Evolutionary conservation across 2,888 invertebrate species (phyloP).

Genomic region (Ormia ochracea): DNA sequence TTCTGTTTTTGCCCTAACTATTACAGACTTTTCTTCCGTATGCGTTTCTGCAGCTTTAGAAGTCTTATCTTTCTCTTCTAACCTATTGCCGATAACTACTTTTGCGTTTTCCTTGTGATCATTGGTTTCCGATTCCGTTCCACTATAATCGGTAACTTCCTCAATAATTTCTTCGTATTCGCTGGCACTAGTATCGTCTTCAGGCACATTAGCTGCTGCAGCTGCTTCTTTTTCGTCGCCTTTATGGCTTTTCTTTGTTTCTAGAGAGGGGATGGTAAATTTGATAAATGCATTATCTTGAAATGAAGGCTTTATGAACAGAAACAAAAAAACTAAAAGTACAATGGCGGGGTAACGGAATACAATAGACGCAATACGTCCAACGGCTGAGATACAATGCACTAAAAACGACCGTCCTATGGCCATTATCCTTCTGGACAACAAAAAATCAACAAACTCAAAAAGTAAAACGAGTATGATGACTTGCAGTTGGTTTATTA

Average conservation of each 20-base stretch:
- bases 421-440: conserved; percentile 29
- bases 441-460: conserved; percentile 21
- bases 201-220: conserved; percentile 39
- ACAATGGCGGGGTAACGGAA: conserved; percentile 52
- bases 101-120: conserved; percentile 22
- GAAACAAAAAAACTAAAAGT: conserved; percentile 55
- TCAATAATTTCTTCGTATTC: conserved; percentile 76
- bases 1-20: background rate
- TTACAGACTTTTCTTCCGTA: conserved; percentile 2
- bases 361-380: conserved; percentile 37
- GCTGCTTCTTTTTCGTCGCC: conserved; percentile 76
- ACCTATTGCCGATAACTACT: background rate
- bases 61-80: conserved; percentile 33
- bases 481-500: conserved; percentile 12
- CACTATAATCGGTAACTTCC: conserved; percentile 74
- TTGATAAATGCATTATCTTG: conserved; percentile 39
- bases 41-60: conserved; percentile 46
- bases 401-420: conserved; percentile 22
- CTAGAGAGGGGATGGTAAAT: conserved; percentile 64
- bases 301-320: conserved; percentile 42
- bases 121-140: conserved; percentile 67
- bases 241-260: conserved; percentile 74
- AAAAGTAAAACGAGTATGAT: conserved; percentile 32
- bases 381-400: conserved; percentile 13
- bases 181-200: conserved; percentile 72